Conservation (phyloP, 2,888 invertebrate species). For the Galeruca laticollis region DNA sequence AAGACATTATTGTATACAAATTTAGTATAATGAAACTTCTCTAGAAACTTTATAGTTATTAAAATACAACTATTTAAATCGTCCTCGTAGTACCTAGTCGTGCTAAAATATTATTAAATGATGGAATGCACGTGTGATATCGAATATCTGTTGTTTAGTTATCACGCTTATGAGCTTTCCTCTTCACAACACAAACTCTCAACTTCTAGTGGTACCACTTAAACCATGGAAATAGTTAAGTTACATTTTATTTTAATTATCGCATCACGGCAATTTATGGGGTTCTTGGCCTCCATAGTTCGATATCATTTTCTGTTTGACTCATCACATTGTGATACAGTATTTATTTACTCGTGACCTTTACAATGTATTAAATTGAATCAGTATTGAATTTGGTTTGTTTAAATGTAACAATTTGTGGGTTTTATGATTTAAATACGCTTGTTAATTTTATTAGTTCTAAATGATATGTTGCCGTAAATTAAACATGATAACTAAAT, state of each 20-base stretch:
- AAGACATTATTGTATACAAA: too few species aligned
- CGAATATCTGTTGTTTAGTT: neutral
- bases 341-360: conserved; percentile 8
- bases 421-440: too few species aligned
- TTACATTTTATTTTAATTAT: neutral
- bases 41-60: too few species aligned
- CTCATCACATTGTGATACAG: conserved; percentile 4
- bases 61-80: neutral
- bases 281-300: conserved; percentile 3
- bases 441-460: too few species aligned
- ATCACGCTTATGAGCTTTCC: neutral
- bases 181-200: neutral
- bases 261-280: neutral
- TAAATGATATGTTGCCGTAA: too few species aligned
- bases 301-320: conserved; percentile 6
- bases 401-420: neutral
- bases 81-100: neutral
- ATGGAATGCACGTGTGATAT: conserved; percentile 1
- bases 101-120: neutral
- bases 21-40: too few species aligned
- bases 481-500: too few species aligned
- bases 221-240: conserved; percentile 6
- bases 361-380: neutral
- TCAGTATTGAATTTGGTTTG: neutral
- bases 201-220: neutral